These are phyloP conservation scores for Chrysina gloriosa DNA, from an alignment of 2,888 invertebrate species.

Conservation along the genomic window DNA sequence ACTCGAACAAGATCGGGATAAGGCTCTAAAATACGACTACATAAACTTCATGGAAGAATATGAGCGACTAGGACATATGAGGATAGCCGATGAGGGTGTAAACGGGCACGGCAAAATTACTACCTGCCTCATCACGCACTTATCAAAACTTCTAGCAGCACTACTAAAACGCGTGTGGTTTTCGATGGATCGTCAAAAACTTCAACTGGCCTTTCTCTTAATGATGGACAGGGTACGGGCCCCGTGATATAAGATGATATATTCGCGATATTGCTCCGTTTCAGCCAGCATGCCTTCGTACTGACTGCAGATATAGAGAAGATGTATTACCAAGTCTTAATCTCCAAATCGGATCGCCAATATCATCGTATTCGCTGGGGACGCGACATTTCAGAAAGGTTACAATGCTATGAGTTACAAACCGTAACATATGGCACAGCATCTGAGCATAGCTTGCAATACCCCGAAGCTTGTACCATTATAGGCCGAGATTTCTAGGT, in stretches of 20 bases:
- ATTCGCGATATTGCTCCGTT: neutral
- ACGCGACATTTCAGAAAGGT: neutral
- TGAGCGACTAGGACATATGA: neutral
- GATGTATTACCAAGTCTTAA: slow-evolving; percentile 7
- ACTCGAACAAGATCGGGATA: neutral
- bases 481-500: no score
- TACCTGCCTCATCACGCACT: slow-evolving; percentile 27
- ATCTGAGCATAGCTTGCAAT: no score
- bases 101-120: no score
- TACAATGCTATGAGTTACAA: slow-evolving; percentile 9
- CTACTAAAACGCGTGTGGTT: slow-evolving; percentile 20
- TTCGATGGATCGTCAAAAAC: slow-evolving; percentile 20
- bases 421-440: slow-evolving; percentile 12
- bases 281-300: neutral
- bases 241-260: slow-evolving; percentile 14
- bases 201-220: neutral
- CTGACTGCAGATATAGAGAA: slow-evolving; percentile 1
- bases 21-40: neutral
- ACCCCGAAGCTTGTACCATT: no score
- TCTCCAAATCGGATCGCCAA: neutral
- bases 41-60: neutral
- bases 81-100: neutral
- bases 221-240: slow-evolving; percentile 1
- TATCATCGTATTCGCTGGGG: neutral
- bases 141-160: neutral